Conservation (phyloP, 2,113 vertebrate genomes). For the Oreochromis tanganicae region DNA sequence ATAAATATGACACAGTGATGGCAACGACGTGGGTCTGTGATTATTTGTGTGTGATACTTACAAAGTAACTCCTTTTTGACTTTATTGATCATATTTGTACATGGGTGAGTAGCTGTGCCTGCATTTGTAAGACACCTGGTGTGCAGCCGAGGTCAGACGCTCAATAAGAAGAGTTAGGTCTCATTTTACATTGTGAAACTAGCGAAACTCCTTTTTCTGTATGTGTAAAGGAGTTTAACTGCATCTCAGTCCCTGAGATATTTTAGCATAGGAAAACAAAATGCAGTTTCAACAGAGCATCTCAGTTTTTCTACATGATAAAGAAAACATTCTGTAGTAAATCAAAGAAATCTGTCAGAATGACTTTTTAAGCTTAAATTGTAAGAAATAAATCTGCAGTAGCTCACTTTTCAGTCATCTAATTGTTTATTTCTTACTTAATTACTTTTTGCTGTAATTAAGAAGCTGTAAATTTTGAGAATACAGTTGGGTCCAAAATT, state of each 20-base stretch:
- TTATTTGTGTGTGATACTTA: not conserved
- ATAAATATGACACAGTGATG: not conserved
- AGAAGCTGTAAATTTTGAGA: not conserved
- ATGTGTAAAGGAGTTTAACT: no score
- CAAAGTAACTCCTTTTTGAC: not conserved
- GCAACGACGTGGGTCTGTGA: not conserved
- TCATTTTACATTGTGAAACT: no score
- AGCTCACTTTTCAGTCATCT: no score
- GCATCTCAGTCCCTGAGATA: no score
- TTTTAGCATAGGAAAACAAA: no score
- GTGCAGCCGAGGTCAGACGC: not conserved
- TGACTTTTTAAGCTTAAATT: no score
- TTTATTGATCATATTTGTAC: not conserved
- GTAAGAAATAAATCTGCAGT: no score
- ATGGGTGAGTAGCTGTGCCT: not conserved
- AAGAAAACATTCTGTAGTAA: no score
- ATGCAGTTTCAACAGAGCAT: no score
- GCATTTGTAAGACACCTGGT: not conserved
- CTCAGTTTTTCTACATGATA: no score
- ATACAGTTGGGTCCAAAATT: not conserved
- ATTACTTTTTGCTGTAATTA: not conserved
- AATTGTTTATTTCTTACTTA: not conserved
- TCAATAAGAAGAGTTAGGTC: not conserved
- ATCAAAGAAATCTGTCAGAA: no score
- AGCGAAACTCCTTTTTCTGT: no score